These are phyloP conservation scores for Noctua janthina DNA, from an alignment of 2,888 invertebrate genomes.

Conservation along the genomic window DNA sequence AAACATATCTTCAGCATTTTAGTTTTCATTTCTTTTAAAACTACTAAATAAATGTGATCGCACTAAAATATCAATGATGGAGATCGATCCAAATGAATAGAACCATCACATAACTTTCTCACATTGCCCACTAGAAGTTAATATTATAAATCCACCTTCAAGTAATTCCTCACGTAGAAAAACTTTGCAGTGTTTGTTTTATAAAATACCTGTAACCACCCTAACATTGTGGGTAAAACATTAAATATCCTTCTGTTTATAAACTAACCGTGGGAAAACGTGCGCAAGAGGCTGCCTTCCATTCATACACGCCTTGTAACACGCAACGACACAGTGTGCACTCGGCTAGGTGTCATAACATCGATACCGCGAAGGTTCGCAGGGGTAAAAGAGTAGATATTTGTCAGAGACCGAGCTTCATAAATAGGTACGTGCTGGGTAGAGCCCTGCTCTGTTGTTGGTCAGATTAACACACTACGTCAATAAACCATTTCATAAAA, in stretches of 20 bases:
- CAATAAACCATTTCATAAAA: not conserved
- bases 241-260: constrained; percentile 78
- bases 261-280: constrained; percentile 81
- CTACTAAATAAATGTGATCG: not conserved
- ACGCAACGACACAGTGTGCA: constrained; percentile 45
- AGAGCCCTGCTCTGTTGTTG: not conserved
- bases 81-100: not conserved
- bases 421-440: not conserved
- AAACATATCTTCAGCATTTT: not conserved
- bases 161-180: constrained; percentile 1
- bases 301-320: constrained; percentile 47
- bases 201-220: constrained; percentile 6
- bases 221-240: constrained; percentile 33
- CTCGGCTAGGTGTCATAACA: constrained; percentile 8
- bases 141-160: not conserved
- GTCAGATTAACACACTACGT: not conserved
- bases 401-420: constrained; percentile 4
- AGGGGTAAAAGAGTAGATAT: constrained; percentile 11
- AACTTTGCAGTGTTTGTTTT: constrained; percentile 28
- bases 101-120: not conserved
- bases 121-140: not conserved
- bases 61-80: not conserved
- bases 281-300: constrained; percentile 60
- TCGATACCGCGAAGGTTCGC: constrained; percentile 33
- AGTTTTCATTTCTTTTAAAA: not conserved